These are phyloP conservation scores for Molanna angustata DNA, from an alignment of 2,888 invertebrate species.

Conservation along the genomic window DNA sequence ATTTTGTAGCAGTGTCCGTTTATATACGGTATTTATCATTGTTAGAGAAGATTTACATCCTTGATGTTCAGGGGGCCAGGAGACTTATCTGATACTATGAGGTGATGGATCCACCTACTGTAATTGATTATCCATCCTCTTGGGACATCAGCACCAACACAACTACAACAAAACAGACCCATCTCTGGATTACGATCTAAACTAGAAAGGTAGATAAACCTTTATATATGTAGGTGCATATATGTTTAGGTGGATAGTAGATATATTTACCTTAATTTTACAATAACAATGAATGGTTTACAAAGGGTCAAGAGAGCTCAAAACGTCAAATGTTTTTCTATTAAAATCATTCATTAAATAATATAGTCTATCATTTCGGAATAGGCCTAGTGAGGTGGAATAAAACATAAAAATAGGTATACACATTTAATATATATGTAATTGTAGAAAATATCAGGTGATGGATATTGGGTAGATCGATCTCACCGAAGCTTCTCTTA, in stretches of 20 bases:
- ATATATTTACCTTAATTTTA: too few relatives aligned
- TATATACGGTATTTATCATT: conserved; percentile 30
- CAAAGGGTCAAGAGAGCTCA: conserved; percentile 17
- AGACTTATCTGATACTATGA: conserved; percentile 27
- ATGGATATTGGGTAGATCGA: too few relatives aligned
- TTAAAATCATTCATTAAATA: too few relatives aligned
- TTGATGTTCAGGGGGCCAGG: conserved; percentile 3
- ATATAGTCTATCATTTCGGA: too few relatives aligned
- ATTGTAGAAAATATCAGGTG: too few relatives aligned
- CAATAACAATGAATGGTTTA: conserved; percentile 17
- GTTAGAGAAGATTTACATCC: conserved; percentile 31
- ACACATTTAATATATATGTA: too few relatives aligned
- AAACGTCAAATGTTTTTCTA: too few relatives aligned
- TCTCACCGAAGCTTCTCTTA: too few relatives aligned
- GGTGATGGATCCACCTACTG: conserved; percentile 30
- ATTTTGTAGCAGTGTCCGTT: conserved; percentile 20
- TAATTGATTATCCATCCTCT: conserved; percentile 30
- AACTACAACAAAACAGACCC: not conserved
- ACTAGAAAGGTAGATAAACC: conserved; percentile 11
- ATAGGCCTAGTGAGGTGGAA: too few relatives aligned
- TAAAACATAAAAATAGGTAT: too few relatives aligned
- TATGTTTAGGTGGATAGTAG: too few relatives aligned
- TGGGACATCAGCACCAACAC: conserved; percentile 20
- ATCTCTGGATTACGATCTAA: not conserved
- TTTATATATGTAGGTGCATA: too few relatives aligned